Base-by-base conservation (phyloP, 2,113 vertebrate genomes). In the Chamaea fasciata region DNA sequence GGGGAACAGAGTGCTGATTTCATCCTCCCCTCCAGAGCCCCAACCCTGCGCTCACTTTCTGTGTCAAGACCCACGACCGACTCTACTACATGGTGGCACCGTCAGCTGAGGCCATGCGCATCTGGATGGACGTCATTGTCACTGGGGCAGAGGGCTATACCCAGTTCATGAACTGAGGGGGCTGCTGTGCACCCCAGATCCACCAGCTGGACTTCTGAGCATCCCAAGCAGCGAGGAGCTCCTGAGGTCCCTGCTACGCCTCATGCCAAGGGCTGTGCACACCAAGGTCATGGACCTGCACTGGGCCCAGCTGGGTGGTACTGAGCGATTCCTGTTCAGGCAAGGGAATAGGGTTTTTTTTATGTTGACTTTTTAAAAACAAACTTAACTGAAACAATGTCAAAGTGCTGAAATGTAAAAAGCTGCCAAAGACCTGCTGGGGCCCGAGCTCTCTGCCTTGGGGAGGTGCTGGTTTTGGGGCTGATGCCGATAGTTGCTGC, bases 111-210 rank as follows among this genome's bases (percentile, higher is more conserved):
- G 99, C 99, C 97, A 99, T 99, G 99, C 97, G 99, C 87, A 99
- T 99, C 94, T 99, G 99, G 99, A 99, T 99, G 99, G 99, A 99
- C 0, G 99, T 99, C 83, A 99, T 99, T 1, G 99, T 99, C 84
- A 99, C 99, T 0, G 99, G 99, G 30, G 99, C 99, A 0, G 99
- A 99, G 97, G 99, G 99, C 13, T 99, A 99, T 97, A 99, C 99
- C 2, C 99, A 99, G 97, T 99, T 99, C 97, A 98, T 99, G 98
- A 99, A 98, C 98, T 99, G 94, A 98, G 96, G 65, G 82, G 18
- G 12, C 7, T 31, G 64, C 75, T n/a, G 52, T 1, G 9, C 52
- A 11, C 26, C 76, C 83, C 9, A 2, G 6, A 28, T 23, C 52
- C 53, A 11, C 31, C 13, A 4, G n/a, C 39, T 15, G 26, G 83